Base-by-base conservation (phyloP, 30 jellyfish, hydroid and myxozoan genomes). In the Catostylus mosaicus region DNA sequence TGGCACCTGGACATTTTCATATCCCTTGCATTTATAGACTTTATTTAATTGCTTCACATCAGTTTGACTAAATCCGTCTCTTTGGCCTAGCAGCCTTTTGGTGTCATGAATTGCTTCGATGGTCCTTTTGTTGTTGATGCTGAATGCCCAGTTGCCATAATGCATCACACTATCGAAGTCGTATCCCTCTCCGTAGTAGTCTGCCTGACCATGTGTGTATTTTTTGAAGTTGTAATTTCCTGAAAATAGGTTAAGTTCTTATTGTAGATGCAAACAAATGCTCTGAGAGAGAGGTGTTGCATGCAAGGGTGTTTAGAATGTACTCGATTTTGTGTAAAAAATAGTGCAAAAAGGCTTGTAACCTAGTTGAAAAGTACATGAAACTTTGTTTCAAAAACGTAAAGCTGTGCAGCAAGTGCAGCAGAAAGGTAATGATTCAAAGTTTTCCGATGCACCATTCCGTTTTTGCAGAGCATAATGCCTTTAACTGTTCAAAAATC, bases 131-230 rank as follows among this genome's bases (percentile, higher is more conserved):
- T 61, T 63, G 82, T 73, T 73, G 35, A n/a, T 67, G 86, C 96
- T 76, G 89, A 86, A 86, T 1, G 85, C 89, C 87, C 88, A 86
- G 81, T 86, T 86, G 9, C 89, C 86, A 54, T 86, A 86, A 29
- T 86, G 96, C 96, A 86, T 86, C 6, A 86, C 89, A 66, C 96
- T 86, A 82, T 86, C 88, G 29, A 12, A 76, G 48, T 86, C 96
- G 40, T 86, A 86, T 7, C 75, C 45, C 57, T 86, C 96, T 16
- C 96, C 96, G 27, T 76, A 86, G 51, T 86, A 86, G 52, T 86
- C 96, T n/a, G 86, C 96, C 29, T 62, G 80, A 3, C 96, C 96
- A 61, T 86, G 96, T 38, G 84, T 75, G 82, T 86, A 86, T 52
- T 75, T 86, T 74, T 76, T 66, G 81, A 86, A 86, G 80, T 86